Conservation (phyloP, 2,888 invertebrate genomes). For the Harmothoe impar region DNA sequence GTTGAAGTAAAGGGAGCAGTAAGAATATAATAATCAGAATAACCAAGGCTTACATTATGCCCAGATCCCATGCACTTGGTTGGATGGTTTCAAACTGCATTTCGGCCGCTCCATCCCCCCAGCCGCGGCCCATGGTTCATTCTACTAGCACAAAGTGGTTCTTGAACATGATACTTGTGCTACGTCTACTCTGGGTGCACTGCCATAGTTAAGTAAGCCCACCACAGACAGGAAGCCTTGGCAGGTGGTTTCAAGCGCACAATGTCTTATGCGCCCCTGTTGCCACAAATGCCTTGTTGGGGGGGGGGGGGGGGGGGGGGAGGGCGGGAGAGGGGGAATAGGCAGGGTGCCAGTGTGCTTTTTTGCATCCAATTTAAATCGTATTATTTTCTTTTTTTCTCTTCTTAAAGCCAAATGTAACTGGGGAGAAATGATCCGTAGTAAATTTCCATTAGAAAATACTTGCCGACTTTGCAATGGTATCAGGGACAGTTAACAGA, state of each 20-base stretch:
- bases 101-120: not conserved
- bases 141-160: constrained; percentile 13
- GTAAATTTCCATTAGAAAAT: constrained; percentile 26
- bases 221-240: constrained; percentile 58
- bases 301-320: not conserved
- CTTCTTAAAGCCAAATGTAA: constrained; percentile 47
- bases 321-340: not conserved
- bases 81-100: not conserved
- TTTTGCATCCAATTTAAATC: not conserved
- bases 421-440: constrained; percentile 40
- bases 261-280: constrained; percentile 56
- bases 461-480: constrained; percentile 26
- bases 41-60: constrained; percentile 19
- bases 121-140: not conserved
- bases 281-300: constrained; percentile 65
- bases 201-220: constrained; percentile 36
- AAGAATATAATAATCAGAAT: not conserved
- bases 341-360: constrained; percentile 60
- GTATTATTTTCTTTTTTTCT: not conserved
- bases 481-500: constrained; percentile 51
- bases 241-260: constrained; percentile 51
- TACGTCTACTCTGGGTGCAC: constrained; percentile 38
- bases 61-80: not conserved
- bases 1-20: not conserved
- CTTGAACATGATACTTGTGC: not conserved